Percentiles rank a stretch among this genome's conserved stretches.
phyloP scores from a whole-genome alignment of 2,888 invertebrate species.

The Pammene fasciana region DNA sequence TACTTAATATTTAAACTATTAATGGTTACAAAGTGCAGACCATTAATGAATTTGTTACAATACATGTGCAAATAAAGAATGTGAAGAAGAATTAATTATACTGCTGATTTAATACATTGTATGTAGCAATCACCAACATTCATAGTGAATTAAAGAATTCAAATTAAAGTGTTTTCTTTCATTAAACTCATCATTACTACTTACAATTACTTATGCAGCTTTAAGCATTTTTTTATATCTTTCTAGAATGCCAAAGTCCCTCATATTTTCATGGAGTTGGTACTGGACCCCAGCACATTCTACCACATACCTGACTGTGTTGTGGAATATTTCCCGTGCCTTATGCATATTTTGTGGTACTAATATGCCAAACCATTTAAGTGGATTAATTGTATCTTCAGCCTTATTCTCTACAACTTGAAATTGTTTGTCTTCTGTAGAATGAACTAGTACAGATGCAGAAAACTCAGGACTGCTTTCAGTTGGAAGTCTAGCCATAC shows the following conservation, averaged over 20 bases:
- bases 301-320: constrained; percentile 85
- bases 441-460: constrained; percentile 67
- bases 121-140: constrained; percentile 45
- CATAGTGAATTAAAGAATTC: constrained; percentile 44
- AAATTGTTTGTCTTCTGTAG: constrained; percentile 70
- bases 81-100: constrained; percentile 42
- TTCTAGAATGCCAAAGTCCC: constrained; percentile 60
- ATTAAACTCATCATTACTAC: background rate
- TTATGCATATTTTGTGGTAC: constrained; percentile 90
- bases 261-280: constrained; percentile 75
- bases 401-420: constrained; percentile 62
- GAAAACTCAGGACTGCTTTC: constrained; percentile 82
- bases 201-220: constrained; percentile 22
- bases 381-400: constrained; percentile 83
- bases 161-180: constrained; percentile 19
- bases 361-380: constrained; percentile 94
- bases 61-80: constrained; percentile 16
- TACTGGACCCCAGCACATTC: constrained; percentile 88
- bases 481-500: constrained; percentile 87
- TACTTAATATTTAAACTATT: constrained; percentile 26
- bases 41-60: constrained; percentile 16
- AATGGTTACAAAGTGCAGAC: constrained; percentile 9
- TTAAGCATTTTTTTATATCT: constrained; percentile 55
- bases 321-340: constrained; percentile 89
- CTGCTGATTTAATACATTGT: constrained; percentile 38